phyloP scores from a whole-genome alignment of 2,888 invertebrate genomes.

The Volucella bombylans region DNA sequence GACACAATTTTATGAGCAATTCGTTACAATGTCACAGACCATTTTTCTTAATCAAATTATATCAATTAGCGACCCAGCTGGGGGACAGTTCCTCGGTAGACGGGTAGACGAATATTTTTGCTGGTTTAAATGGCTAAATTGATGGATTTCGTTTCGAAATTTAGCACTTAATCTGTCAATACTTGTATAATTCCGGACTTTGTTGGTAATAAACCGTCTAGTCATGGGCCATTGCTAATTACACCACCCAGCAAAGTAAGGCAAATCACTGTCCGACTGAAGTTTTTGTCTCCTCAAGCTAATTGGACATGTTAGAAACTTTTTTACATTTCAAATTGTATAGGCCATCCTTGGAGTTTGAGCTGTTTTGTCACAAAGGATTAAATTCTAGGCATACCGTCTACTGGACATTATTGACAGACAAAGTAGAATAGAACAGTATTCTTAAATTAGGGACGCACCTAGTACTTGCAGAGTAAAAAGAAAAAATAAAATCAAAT shows the following conservation, averaged over 20 bases:
- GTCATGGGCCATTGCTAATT: slow-evolving; percentile 15
- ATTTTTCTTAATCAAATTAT: slow-evolving; percentile 7
- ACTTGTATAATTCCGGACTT: neutral
- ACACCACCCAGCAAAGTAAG: neutral
- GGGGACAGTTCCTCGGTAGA: neutral
- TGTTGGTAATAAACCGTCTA: slow-evolving; percentile 38
- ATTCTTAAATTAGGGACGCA: slow-evolving; percentile 31
- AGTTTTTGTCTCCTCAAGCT: slow-evolving; percentile 2
- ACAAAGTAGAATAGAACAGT: slow-evolving; percentile 25
- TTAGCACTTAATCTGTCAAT: slow-evolving; percentile 16
- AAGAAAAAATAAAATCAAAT: slow-evolving; percentile 11
- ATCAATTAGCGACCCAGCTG: slow-evolving; percentile 3
- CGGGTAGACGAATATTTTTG: neutral
- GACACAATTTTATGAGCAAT: neutral
- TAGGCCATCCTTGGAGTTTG: neutral
- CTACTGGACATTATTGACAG: slow-evolving; percentile 27
- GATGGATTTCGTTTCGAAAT: neutral
- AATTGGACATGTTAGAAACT: slow-evolving; percentile 16
- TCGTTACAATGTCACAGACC: slow-evolving; percentile 9
- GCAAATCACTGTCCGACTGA: neutral
- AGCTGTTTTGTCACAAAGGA: slow-evolving; percentile 28
- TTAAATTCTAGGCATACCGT: slow-evolving; percentile 41
- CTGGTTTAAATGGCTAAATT: neutral
- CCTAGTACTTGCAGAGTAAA: neutral
- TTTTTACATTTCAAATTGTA: slow-evolving; percentile 24